Conservation (phyloP, 2,113 vertebrate genomes). For the Rhizomys pruinosus region DNA sequence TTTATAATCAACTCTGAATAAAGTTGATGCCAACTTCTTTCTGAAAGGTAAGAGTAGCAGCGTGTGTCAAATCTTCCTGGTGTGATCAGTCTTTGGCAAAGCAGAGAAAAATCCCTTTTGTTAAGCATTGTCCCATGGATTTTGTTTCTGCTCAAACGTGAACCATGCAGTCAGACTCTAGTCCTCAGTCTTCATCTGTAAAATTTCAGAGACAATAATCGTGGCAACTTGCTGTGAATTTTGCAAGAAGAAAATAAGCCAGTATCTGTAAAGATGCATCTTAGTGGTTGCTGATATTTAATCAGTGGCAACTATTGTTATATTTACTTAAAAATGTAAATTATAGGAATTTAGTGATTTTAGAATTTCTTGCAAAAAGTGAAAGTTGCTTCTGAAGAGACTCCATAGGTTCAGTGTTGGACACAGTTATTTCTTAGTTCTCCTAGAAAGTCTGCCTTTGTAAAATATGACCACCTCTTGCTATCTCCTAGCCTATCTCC, state of each 20-base stretch:
- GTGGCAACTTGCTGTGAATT: neutral
- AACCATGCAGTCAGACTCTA: too few species aligned
- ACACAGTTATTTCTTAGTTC: neutral
- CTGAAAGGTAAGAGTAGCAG: neutral
- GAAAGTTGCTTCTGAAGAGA: conserved; percentile 11
- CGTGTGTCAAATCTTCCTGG: neutral
- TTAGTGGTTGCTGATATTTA: neutral
- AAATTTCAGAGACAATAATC: neutral
- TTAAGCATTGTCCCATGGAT: conserved; percentile 38
- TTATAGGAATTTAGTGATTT: neutral
- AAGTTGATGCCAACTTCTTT: neutral
- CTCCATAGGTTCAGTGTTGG: neutral
- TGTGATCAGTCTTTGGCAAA: neutral
- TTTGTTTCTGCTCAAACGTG: neutral
- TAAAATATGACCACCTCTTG: neutral
- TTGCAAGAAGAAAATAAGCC: conserved; percentile 2
- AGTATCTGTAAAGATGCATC: neutral
- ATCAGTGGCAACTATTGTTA: neutral
- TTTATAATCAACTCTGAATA: neutral
- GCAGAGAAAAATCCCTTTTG: neutral
- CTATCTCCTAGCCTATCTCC: accelerated
- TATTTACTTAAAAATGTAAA: neutral
- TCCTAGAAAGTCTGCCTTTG: neutral
- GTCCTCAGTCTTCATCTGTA: conserved; percentile 24
- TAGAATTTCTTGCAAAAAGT: neutral